Evolutionary conservation across 2,888 invertebrate species (phyloP), one percentile per base, ranked within the genome.

Genomic region (Sycophila texana): DNA sequence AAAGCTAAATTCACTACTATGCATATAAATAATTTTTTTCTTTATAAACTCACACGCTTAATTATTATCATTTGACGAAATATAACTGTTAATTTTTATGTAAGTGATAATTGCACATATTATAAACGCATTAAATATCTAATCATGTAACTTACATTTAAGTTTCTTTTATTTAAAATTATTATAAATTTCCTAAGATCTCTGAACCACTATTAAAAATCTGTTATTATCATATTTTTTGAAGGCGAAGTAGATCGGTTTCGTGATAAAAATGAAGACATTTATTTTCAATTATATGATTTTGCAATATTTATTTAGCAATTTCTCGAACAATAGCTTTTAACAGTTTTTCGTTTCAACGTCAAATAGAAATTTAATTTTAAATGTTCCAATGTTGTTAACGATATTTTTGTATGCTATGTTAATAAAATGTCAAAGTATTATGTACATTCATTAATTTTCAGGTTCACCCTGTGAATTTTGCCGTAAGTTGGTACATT

Each of bases 371-470:
- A n/a, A 2, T 57, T 70, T 57, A 51, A 20, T 66, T 66, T 60
- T 13, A 55, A 73, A 51, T 30, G 26, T 57, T 39, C 39, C 18
- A 65, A 76, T 55, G 63, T 57, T 77, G 60, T 77, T 66, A 72
- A 58, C 60, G 14, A 67, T 67, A 77, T 77, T 77, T 68, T 72
- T 77, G 66, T 77, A 77, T 58, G 26, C 2, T 61, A 63, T 26
- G 63, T 78, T 74, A 78, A 74, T 68, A 74, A 68, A 72, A 39
- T 13, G 57, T 53, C 20, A 51, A 55, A 63, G 47, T 60, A 60
- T 53, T 39, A 61, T 60, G 51, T 20, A 53, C 67, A 58, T 51
- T 20, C 22, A 58, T 14, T 26, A 12, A 51, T 63, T 70, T 26
- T 70, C 47, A 71, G 2, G 57, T 13, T 12, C 55, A 0, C 60